These are phyloP conservation scores for Caenorhabditis uteleia DNA, from an alignment of 2,888 invertebrate genomes.

Conservation along the genomic window DNA sequence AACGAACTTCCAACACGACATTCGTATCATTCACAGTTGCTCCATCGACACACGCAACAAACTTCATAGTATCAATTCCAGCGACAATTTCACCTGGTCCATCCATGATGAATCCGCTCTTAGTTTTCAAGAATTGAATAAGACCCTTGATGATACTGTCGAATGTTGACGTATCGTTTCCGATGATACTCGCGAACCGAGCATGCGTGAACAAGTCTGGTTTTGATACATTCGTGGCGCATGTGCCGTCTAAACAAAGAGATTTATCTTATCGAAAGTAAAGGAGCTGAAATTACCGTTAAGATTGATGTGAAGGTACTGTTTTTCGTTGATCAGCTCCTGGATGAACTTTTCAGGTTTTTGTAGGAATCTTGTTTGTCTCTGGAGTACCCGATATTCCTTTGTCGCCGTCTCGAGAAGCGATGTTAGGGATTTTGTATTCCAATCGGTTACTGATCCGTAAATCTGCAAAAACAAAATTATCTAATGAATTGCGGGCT, in stretches of 20 bases:
- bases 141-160: conserved; percentile 13
- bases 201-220: conserved; percentile 7
- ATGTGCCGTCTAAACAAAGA: conserved; percentile 16
- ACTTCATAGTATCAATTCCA: conserved; percentile 16
- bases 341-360: conserved; percentile 19
- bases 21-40: conserved; percentile 10
- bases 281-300: conserved; percentile 7
- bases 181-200: conserved; percentile 10
- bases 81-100: conserved; percentile 16
- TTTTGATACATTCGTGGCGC: conserved; percentile 6
- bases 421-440: conserved; percentile 4
- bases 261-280: neutral
- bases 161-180: conserved; percentile 9
- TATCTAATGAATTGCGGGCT: neutral
- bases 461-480: conserved; percentile 11
- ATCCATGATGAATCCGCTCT: conserved; percentile 11
- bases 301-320: conserved; percentile 5
- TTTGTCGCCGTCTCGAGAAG: conserved; percentile 15
- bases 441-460: conserved; percentile 22
- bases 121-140: conserved; percentile 2
- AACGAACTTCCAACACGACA: conserved; percentile 25
- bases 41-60: conserved; percentile 20
- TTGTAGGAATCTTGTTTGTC: conserved; percentile 1
- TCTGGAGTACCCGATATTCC: conserved; percentile 8
- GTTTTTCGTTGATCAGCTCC: neutral